These are phyloP conservation scores for Nibea coibor DNA, from an alignment of 2,113 vertebrate genomes.

Conservation along the genomic window DNA sequence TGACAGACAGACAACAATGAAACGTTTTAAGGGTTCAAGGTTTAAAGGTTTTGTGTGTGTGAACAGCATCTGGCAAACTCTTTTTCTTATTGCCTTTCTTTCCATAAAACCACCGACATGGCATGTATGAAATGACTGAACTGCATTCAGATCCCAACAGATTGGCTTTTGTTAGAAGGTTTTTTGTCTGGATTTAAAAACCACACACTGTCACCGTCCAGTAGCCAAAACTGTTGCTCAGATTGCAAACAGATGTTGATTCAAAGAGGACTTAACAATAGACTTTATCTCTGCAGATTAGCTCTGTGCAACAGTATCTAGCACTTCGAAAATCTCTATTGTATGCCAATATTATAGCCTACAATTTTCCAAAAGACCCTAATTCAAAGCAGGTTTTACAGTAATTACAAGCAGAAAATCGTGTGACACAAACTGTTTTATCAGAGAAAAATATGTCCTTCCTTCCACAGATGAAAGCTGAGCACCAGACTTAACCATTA, in stretches of 20 bases:
- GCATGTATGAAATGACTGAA: conserved; percentile 10
- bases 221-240: conserved; percentile 34
- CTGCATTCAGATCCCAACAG: conserved; percentile 10
- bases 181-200: conserved; percentile 22
- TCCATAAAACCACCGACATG: conserved; percentile 14
- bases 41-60: not conserved
- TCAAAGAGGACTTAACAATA: conserved; percentile 28
- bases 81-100: not conserved
- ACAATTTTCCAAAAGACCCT: conserved; percentile 22
- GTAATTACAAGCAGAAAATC: conserved; percentile 32
- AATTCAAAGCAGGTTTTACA: conserved; percentile 24
- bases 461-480: conserved; percentile 50
- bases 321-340: conserved; percentile 25
- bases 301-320: not conserved
- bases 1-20: not conserved
- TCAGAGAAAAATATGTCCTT: conserved; percentile 35
- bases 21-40: not conserved
- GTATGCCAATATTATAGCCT: conserved; percentile 6
- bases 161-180: conserved; percentile 16
- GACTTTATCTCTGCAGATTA: conserved; percentile 45
- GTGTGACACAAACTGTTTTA: conserved; percentile 32
- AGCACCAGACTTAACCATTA: conserved; percentile 32
- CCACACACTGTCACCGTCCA: not conserved
- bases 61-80: not conserved
- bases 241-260: conserved; percentile 73